Percentiles rank a stretch among this genome's conserved stretches.
These are phyloP conservation scores for Betta splendens DNA, from an alignment of 2,797 vertebrate genomes.

Conservation along the genomic window DNA sequence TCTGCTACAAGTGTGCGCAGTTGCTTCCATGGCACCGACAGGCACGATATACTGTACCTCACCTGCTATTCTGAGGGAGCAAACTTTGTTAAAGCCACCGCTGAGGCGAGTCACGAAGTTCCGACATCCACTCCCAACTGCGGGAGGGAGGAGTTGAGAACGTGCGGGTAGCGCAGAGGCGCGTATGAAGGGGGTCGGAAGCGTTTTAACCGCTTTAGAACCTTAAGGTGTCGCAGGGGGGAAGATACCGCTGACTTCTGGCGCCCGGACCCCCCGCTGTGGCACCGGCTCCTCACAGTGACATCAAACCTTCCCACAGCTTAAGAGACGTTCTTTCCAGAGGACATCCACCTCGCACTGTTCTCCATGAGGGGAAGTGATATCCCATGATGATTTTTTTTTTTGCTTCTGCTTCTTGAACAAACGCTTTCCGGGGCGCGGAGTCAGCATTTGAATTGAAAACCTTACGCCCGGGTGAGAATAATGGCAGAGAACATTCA, in stretches of 20 bases:
- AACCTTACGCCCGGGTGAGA: conserved; percentile 44
- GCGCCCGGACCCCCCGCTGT: conserved; percentile 60
- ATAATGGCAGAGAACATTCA: conserved; percentile 56
- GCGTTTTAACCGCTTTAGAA: conserved; percentile 59
- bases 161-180: too few species aligned
- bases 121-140: conserved; percentile 61
- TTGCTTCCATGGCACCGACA: conserved; percentile 34
- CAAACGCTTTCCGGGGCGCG: conserved; percentile 40
- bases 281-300: conserved; percentile 41
- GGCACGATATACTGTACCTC: conserved; percentile 45
- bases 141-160: conserved; percentile 51
- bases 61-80: conserved; percentile 21
- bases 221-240: conserved; percentile 62
- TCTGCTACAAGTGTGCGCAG: conserved; percentile 34
- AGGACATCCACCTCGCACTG: conserved; percentile 45
- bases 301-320: conserved; percentile 65
- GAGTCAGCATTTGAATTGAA: conserved; percentile 54
- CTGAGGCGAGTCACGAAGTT: conserved; percentile 42
- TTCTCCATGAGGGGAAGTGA: conserved; percentile 33
- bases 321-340: conserved; percentile 48
- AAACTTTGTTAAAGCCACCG: conserved; percentile 55
- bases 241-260: conserved; percentile 39
- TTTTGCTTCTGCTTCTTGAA: conserved; percentile 50
- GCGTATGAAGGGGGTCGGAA: conserved; percentile 62
- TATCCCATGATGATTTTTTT: conserved; percentile 43